phyloP scores from a whole-genome alignment of 2,797 vertebrate genomes.

The Danio albolineatus region DNA sequence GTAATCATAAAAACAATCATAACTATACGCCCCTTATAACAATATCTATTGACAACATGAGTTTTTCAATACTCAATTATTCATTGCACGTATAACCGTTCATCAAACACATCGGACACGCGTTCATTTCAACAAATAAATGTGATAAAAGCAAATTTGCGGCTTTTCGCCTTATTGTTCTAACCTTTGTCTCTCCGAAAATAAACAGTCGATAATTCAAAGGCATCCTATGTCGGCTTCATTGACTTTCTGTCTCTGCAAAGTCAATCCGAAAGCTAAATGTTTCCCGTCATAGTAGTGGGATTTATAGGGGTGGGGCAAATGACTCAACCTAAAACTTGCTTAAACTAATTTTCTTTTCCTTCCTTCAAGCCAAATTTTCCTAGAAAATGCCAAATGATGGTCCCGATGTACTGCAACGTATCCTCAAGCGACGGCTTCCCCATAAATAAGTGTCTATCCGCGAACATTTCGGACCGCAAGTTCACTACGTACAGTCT shows the following conservation, averaged over 20 bases:
- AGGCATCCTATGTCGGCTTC: neutral
- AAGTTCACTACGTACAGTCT: conserved; percentile 44
- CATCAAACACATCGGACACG: neutral
- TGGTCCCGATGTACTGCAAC: neutral
- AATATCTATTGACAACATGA: neutral
- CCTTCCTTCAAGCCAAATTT: conserved; percentile 54
- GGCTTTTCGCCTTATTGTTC: neutral
- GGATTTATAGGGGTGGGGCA: conserved; percentile 77
- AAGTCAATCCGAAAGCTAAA: conserved; percentile 55
- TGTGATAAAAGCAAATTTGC: neutral
- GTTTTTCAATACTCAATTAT: neutral
- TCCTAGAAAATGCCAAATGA: neutral
- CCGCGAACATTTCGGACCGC: conserved; percentile 37
- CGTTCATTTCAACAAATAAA: conserved; percentile 11
- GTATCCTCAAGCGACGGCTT: neutral
- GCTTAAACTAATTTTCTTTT: conserved; percentile 66
- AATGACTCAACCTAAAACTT: conserved; percentile 75
- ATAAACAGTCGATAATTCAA: neutral
- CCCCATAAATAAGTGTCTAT: conserved; percentile 54
- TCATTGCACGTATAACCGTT: neutral
- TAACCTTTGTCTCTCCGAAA: neutral
- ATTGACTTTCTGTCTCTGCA: conserved; percentile 26
- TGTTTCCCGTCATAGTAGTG: conserved; percentile 67
- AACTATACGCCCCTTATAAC: neutral
- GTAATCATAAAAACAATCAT: neutral